phyloP scores from a whole-genome alignment of 2,888 invertebrate species.

The Rotaria socialis region DNA sequence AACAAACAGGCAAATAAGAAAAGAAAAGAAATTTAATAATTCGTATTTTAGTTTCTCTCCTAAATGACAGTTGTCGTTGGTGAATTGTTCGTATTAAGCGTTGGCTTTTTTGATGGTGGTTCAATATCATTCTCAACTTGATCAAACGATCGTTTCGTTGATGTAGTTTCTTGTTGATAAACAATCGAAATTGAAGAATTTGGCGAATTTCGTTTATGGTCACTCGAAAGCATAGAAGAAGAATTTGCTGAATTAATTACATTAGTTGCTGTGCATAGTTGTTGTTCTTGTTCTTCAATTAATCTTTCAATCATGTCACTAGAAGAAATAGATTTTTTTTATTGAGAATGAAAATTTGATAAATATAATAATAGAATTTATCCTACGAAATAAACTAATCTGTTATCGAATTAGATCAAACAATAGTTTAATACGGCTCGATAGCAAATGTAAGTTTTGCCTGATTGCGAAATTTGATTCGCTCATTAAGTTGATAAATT shows the following conservation, averaged over 20 bases:
- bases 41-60: background rate
- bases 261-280: background rate
- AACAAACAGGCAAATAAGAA: background rate
- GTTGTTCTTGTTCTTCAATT: conserved; percentile 23
- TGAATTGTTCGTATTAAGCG: background rate
- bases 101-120: background rate
- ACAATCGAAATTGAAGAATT: background rate
- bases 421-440: too few species aligned
- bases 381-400: too few species aligned
- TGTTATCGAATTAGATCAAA: too few species aligned
- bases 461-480: too few species aligned
- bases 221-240: background rate
- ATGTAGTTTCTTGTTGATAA: background rate
- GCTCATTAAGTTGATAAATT: too few species aligned
- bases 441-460: too few species aligned
- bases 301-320: conserved; percentile 7
- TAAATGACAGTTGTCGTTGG: background rate
- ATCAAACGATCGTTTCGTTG: background rate
- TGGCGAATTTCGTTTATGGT: background rate
- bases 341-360: too few species aligned
- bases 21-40: background rate
- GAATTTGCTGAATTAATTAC: background rate
- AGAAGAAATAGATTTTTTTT: background rate
- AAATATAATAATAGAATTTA: too few species aligned
- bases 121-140: background rate